Percentiles rank a stretch among this genome's conserved stretches.
These are phyloP conservation scores for Austrolebias charrua DNA, from an alignment of 2,797 vertebrate genomes.

Conservation along the genomic window DNA sequence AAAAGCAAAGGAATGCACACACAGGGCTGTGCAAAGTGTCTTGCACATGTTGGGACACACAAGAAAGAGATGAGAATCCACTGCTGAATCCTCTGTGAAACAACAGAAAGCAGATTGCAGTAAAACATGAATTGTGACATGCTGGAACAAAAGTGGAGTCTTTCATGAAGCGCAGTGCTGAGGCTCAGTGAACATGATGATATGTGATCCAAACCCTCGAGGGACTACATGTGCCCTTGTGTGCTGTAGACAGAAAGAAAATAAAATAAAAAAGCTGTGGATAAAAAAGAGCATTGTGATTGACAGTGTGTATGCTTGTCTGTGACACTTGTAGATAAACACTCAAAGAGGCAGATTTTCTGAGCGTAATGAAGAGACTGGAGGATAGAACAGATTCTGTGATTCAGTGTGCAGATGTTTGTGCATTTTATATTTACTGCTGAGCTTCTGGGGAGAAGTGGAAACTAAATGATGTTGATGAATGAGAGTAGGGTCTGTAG, in stretches of 20 bases:
- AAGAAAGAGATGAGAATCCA: neutral
- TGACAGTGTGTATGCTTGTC: neutral
- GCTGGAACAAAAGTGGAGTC: constrained; percentile 47
- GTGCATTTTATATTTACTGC: constrained; percentile 8
- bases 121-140: constrained; percentile 34
- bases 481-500: constrained; percentile 30
- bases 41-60: constrained; percentile 1
- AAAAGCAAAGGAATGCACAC: neutral
- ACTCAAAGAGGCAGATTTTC: constrained; percentile 12
- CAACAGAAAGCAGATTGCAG: constrained; percentile 16
- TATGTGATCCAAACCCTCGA: constrained; percentile 46
- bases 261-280: constrained; percentile 19
- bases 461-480: constrained; percentile 41
- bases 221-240: constrained; percentile 52
- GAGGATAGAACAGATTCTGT: neutral
- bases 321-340: constrained; percentile 12
- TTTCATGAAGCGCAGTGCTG: constrained; percentile 41
- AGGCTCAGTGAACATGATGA: constrained; percentile 46
- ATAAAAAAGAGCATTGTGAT: constrained; percentile 23
- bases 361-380: constrained; percentile 6
- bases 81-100: constrained; percentile 30
- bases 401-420: neutral
- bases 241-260: constrained; percentile 21
- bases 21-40: neutral
- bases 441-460: constrained; percentile 8